Conservation (phyloP, 2,888 invertebrate genomes). For the Microplitis deprimator region DNA sequence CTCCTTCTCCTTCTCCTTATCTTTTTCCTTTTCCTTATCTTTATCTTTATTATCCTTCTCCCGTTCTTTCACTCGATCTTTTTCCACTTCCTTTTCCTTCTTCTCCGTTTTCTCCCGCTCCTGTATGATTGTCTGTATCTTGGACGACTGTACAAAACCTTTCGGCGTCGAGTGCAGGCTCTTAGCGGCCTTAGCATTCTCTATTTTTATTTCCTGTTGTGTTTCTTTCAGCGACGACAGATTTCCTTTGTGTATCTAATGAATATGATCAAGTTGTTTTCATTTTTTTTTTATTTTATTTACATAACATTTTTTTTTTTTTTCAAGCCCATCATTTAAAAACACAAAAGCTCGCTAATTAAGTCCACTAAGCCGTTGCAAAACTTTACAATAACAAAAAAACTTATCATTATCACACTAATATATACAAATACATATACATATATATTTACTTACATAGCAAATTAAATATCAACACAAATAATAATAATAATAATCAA, state of each 20-base stretch:
- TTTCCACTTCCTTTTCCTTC: slow-evolving; percentile 30
- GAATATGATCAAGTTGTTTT: not conserved
- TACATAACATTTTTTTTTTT: not conserved
- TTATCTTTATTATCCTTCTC: slow-evolving; percentile 52
- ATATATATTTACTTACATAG: slow-evolving; percentile 59
- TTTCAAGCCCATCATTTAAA: slow-evolving; percentile 1
- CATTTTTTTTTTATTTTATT: not conserved
- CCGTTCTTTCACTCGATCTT: slow-evolving; percentile 38
- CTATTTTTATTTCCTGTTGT: slow-evolving; percentile 64
- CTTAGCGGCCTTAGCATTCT: slow-evolving; percentile 60
- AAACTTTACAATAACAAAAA: slow-evolving; percentile 8
- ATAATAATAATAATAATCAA: not conserved
- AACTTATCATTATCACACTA: not conserved
- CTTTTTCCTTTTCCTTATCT: slow-evolving; percentile 37
- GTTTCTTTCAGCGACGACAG: slow-evolving; percentile 65
- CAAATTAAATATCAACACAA: slow-evolving; percentile 20
- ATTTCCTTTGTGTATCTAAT: slow-evolving; percentile 68
- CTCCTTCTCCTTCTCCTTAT: slow-evolving; percentile 35
- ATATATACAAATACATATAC: slow-evolving; percentile 20
- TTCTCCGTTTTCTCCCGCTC: slow-evolving; percentile 40
- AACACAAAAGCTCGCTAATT: slow-evolving; percentile 19
- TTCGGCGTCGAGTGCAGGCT: slow-evolving; percentile 61
- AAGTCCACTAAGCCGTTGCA: slow-evolving; percentile 23
- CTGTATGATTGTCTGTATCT: slow-evolving; percentile 57
- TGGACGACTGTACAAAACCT: slow-evolving; percentile 60